Evolutionary conservation across 2,888 invertebrate genomes (phyloP).

Genomic region (Ichneumoninae sp.): DNA sequence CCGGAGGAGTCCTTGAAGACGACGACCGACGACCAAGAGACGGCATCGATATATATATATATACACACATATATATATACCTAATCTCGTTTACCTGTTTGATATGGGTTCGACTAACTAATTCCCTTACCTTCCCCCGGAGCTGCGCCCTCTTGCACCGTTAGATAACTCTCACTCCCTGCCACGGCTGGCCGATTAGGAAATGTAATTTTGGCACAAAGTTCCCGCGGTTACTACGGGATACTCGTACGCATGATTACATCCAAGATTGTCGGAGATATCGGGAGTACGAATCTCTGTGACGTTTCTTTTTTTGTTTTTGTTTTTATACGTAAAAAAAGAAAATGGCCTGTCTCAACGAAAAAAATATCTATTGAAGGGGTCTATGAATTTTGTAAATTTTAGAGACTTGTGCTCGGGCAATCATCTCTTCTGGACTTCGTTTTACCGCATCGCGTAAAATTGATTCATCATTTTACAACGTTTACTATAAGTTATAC

Average conservation of each 20-base stretch:
- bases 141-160: slow-evolving; percentile 21
- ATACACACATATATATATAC: background rate
- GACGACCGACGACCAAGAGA: slow-evolving; percentile 22
- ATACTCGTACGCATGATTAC: background rate
- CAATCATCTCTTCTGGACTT: background rate
- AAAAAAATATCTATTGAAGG: background rate
- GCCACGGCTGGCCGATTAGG: slow-evolving; percentile 25
- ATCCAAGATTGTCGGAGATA: slow-evolving; percentile 17
- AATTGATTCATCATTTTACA: too few species aligned
- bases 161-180: slow-evolving; percentile 41
- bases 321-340: background rate
- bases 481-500: background rate
- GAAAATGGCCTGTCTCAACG: background rate
- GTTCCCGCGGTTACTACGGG: slow-evolving; percentile 8
- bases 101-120: slow-evolving; percentile 57
- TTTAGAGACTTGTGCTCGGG: background rate
- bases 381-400: background rate
- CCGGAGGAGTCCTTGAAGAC: slow-evolving; percentile 37
- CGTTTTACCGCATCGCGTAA: too few species aligned
- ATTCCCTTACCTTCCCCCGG: slow-evolving; percentile 65
- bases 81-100: slow-evolving; percentile 62
- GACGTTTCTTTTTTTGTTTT: background rate
- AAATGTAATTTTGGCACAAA: slow-evolving; percentile 16
- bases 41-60: slow-evolving; percentile 14
- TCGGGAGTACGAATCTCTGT: background rate